A percentile compares a stretch with the other conserved stretches of the same genome.
These are phyloP conservation scores for Neelides sp. DNA, from an alignment of 1,140 invertebrate species.

Conservation along the genomic window DNA sequence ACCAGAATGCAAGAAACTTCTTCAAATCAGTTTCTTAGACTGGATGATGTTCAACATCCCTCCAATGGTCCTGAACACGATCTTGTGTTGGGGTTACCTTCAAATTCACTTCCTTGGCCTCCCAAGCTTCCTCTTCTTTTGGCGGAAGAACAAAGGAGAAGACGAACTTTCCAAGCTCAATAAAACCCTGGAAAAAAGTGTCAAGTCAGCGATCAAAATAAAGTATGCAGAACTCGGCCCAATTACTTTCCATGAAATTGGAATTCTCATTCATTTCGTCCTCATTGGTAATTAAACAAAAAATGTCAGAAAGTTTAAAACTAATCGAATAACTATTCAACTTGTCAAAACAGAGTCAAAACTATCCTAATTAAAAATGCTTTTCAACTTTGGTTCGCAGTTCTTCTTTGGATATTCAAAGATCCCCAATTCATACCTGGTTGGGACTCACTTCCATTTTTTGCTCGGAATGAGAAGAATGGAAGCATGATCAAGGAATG, in stretches of 20 bases:
- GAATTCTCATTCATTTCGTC: constrained; percentile 62
- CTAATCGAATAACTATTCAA: too few relatives aligned
- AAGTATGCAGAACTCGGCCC: constrained; percentile 65
- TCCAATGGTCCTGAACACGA: constrained; percentile 56
- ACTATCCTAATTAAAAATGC: too few relatives aligned
- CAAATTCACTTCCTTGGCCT: constrained; percentile 61
- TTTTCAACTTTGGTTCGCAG: too few relatives aligned
- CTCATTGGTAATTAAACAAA: too few relatives aligned
- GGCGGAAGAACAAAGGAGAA: constrained; percentile 7
- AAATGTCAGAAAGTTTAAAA: too few relatives aligned
- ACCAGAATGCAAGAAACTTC: constrained; percentile 10
- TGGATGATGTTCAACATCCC: constrained; percentile 58
- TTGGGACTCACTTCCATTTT: constrained; percentile 28
- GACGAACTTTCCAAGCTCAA: constrained; percentile 10
- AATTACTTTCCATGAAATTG: constrained; percentile 63
- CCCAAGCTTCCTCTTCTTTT: constrained; percentile 8
- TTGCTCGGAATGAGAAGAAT: constrained; percentile 11
- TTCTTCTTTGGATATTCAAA: constrained; percentile 77
- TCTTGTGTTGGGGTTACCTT: constrained; percentile 53
- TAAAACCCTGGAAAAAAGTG: constrained; percentile 32
- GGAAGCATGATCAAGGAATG: constrained; percentile 31
- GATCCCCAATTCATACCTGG: constrained; percentile 56
- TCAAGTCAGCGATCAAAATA: constrained; percentile 44
- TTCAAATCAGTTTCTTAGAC: constrained; percentile 28
- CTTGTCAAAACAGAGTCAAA: too few relatives aligned